A percentile compares a stretch with the other conserved stretches of the same genome.
Evolutionary conservation across 2,113 vertebrate species (phyloP).

Genomic region (Ptyas mucosa): DNA sequence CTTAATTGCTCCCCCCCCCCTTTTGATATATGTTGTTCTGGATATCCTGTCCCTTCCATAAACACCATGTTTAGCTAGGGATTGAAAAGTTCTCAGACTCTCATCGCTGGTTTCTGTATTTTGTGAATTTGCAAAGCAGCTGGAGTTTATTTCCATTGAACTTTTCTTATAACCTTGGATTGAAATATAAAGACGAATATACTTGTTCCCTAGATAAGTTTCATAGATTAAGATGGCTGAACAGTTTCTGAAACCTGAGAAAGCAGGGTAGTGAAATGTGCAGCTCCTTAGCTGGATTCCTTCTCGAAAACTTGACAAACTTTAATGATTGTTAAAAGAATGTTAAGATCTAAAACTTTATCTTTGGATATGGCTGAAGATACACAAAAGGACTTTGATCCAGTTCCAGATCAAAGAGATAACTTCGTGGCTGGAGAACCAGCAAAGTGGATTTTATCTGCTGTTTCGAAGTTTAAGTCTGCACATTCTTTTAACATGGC

Average conservation of each 20-base stretch:
- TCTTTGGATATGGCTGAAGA: background rate
- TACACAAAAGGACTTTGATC: background rate
- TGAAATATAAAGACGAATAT: background rate
- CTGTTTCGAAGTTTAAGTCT: background rate
- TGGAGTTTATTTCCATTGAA: too few species aligned
- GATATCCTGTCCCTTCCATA: too few species aligned
- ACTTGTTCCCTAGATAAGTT: background rate
- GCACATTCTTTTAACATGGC: background rate
- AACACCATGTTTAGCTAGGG: background rate
- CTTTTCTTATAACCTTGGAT: too few species aligned
- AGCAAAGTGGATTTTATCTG: background rate
- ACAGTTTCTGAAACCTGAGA: background rate
- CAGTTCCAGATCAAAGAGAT: background rate
- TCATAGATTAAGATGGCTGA: background rate
- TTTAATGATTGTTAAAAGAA: background rate
- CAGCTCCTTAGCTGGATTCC: background rate
- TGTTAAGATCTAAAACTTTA: background rate
- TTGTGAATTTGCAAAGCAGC: too few species aligned
- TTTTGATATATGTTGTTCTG: too few species aligned
- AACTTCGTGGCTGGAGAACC: background rate
- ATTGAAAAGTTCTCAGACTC: too few species aligned
- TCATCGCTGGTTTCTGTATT: too few species aligned
- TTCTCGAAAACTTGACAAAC: background rate
- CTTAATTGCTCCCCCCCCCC: background rate
- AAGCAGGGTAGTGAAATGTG: background rate